Percentiles rank a stretch among this genome's conserved stretches.
These are phyloP conservation scores for Polylopha cassiicola DNA, from an alignment of 2,888 invertebrate species.

Conservation along the genomic window DNA sequence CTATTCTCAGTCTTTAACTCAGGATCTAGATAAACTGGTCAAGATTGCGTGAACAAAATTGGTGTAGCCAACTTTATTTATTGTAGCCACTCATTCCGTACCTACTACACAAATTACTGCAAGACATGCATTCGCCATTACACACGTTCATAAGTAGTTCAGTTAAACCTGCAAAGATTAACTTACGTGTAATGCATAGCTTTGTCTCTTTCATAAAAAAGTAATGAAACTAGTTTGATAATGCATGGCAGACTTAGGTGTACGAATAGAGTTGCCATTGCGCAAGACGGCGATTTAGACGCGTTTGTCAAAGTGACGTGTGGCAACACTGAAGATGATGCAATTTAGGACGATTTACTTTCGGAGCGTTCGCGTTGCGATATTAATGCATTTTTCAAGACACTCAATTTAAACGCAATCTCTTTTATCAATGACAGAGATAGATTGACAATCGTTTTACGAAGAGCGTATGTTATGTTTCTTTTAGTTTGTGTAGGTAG, in stretches of 20 bases:
- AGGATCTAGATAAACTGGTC: slow-evolving; percentile 29
- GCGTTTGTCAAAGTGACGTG: slow-evolving; percentile 22
- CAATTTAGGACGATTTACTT: slow-evolving; percentile 2
- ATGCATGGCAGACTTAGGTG: too few species aligned
- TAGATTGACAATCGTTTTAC: too few species aligned
- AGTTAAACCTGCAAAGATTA: too few species aligned
- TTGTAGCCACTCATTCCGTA: slow-evolving; percentile 11
- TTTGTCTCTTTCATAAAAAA: too few species aligned
- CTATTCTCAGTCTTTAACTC: slow-evolving; percentile 7
- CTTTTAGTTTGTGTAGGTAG: too few species aligned
- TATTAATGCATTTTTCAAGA: too few species aligned
- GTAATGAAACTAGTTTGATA: too few species aligned
- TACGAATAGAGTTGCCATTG: slow-evolving; percentile 3
- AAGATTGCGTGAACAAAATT: slow-evolving; percentile 41
- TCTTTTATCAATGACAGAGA: too few species aligned
- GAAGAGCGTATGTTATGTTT: too few species aligned
- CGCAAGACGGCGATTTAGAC: slow-evolving; percentile 18
- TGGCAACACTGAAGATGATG: slow-evolving; percentile 5
- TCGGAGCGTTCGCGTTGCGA: not conserved
- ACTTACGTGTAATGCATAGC: too few species aligned
- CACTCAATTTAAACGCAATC: too few species aligned
- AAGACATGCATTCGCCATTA: slow-evolving; percentile 36
- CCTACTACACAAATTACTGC: slow-evolving; percentile 34
- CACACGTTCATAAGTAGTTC: too few species aligned
- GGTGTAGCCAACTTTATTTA: slow-evolving; percentile 39